Conservation (phyloP, 2,888 invertebrate genomes). For the Erebia ligea region DNA sequence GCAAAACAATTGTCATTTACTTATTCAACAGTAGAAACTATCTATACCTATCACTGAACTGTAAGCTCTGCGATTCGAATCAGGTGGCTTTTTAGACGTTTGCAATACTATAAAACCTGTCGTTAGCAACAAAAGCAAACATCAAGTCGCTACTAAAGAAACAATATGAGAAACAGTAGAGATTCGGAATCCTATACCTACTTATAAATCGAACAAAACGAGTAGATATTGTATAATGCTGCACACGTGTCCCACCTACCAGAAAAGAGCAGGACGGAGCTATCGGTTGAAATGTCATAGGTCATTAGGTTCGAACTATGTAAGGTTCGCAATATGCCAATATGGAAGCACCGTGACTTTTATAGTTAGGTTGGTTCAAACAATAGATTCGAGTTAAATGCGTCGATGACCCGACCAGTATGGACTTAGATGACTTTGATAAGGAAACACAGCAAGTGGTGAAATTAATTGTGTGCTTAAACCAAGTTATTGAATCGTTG, state of each 20-base stretch:
- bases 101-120: constrained; percentile 1
- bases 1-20: background rate
- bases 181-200: constrained; percentile 63
- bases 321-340: constrained; percentile 81
- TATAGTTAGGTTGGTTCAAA: constrained; percentile 61
- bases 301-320: constrained; percentile 81
- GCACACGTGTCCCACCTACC: constrained; percentile 56
- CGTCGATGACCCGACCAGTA: constrained; percentile 64
- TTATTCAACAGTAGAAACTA: background rate
- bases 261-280: constrained; percentile 57
- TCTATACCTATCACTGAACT: too few relatives aligned
- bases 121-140: constrained; percentile 42
- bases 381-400: constrained; percentile 74
- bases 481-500: constrained; percentile 47
- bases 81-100: background rate
- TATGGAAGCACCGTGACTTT: constrained; percentile 79
- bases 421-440: constrained; percentile 70
- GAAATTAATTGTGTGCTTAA: constrained; percentile 60
- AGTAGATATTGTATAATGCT: constrained; percentile 75
- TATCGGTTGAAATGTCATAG: constrained; percentile 81
- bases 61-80: background rate
- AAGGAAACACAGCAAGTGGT: constrained; percentile 51
- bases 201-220: constrained; percentile 79
- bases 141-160: constrained; percentile 54
- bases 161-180: constrained; percentile 73